Evolutionary conservation across 2,113 vertebrate species (phyloP).

Genomic region (Mustela lutreola): DNA sequence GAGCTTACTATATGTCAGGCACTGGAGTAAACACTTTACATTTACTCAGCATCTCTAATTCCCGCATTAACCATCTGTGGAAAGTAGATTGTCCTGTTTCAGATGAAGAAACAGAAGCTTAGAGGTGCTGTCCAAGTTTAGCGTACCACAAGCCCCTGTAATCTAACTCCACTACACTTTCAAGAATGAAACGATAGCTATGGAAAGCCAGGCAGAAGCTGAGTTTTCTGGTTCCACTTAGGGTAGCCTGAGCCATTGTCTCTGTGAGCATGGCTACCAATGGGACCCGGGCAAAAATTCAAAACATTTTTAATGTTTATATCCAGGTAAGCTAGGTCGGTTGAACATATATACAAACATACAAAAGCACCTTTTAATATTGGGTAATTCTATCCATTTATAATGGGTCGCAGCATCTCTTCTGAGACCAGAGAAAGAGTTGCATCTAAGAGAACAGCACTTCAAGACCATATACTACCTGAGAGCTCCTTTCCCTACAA

Average conservation of each 20-base stretch:
- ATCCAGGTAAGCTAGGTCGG: background rate
- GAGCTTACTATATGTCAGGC: background rate
- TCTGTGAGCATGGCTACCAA: background rate
- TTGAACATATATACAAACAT: background rate
- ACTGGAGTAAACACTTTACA: background rate
- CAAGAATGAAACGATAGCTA: background rate
- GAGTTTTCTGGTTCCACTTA: background rate
- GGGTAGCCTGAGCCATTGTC: background rate
- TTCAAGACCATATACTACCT: background rate
- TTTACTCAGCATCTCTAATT: background rate
- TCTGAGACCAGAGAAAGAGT: background rate
- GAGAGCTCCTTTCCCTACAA: background rate
- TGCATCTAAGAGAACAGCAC: background rate
- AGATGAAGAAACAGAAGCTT: background rate
- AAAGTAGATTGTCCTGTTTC: background rate
- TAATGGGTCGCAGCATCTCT: background rate
- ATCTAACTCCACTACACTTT: background rate
- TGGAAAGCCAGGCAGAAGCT: background rate
- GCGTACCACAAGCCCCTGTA: background rate
- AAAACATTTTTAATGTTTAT: background rate
- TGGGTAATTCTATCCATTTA: background rate
- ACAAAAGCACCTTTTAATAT: background rate
- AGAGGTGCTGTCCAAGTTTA: background rate
- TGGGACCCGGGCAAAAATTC: background rate
- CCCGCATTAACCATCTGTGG: background rate